Conservation (phyloP, 2,113 vertebrate species). For the Cheilinus undulatus region DNA sequence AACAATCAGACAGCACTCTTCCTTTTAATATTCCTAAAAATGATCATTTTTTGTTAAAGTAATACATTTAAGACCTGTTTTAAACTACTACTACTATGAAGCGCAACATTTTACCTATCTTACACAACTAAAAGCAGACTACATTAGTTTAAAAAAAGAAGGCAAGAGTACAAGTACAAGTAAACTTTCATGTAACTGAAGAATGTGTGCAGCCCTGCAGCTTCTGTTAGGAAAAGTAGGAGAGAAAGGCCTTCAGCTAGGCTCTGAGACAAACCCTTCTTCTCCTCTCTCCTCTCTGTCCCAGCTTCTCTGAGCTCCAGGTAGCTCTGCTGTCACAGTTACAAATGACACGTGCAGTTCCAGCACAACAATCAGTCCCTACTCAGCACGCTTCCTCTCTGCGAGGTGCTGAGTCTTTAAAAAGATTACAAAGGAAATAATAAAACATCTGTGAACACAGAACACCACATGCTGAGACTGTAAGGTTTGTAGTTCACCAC, state of each 20-base stretch:
- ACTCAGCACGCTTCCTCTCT: constrained; percentile 43
- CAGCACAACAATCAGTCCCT: constrained; percentile 53
- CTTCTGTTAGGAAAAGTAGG: not conserved
- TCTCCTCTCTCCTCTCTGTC: constrained; percentile 27
- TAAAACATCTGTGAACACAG: constrained; percentile 13
- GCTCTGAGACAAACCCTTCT: constrained; percentile 44
- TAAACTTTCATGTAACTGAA: constrained; percentile 36
- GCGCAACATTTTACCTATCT: too few relatives aligned
- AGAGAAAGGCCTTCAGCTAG: constrained; percentile 33
- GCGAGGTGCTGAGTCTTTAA: constrained; percentile 66
- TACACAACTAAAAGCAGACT: not conserved
- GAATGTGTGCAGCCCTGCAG: constrained; percentile 3
- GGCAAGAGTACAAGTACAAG: not conserved
- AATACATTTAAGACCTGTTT: too few relatives aligned
- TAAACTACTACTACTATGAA: too few relatives aligned
- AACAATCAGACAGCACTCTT: too few relatives aligned
- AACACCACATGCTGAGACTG: constrained; percentile 22
- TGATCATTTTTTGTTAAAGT: too few relatives aligned
- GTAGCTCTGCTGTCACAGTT: constrained; percentile 64
- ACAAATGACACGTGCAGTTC: constrained; percentile 65
- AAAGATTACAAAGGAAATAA: constrained; percentile 47
- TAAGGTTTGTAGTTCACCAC: constrained; percentile 17
- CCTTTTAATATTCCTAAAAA: too few relatives aligned
- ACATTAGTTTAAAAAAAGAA: not conserved
- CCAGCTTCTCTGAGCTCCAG: constrained; percentile 53